These are phyloP conservation scores for Halotydeus destructor DNA, from an alignment of 1,140 invertebrate genomes.

Conservation along the genomic window DNA sequence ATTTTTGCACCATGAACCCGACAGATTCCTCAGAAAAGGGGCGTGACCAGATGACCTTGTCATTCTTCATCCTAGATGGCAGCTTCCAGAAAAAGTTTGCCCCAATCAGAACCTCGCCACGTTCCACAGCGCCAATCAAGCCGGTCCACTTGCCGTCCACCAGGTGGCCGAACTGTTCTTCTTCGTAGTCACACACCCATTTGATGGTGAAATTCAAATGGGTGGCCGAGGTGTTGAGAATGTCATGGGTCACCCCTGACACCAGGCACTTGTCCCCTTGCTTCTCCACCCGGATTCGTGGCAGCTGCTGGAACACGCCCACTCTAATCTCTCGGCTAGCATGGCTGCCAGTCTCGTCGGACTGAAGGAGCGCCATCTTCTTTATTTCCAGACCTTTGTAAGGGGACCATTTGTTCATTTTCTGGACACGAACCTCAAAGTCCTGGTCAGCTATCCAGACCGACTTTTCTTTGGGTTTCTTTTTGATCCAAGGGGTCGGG, in stretches of 20 bases:
- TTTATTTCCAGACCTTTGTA: conserved; percentile 16
- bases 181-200: conserved; percentile 14
- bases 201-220: conserved; percentile 52
- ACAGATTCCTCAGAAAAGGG: conserved; percentile 55
- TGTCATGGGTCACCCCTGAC: conserved; percentile 33
- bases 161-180: conserved; percentile 12
- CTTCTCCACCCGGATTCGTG: conserved; percentile 13
- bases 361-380: conserved; percentile 5
- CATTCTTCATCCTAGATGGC: conserved; percentile 32
- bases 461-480: not conserved
- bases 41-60: conserved; percentile 46
- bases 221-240: conserved; percentile 46
- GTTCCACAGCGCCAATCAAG: conserved; percentile 20
- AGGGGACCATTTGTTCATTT: conserved; percentile 13
- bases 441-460: not conserved
- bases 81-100: conserved; percentile 47
- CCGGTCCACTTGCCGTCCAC: conserved; percentile 20
- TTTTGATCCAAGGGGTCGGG: conserved; percentile 2
- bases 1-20: conserved; percentile 43
- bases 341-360: conserved; percentile 12
- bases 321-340: conserved; percentile 15
- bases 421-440: conserved; percentile 6
- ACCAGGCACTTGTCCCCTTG: conserved; percentile 7
- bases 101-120: conserved; percentile 37
- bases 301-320: conserved; percentile 16